Percentiles rank a stretch among this genome's conserved stretches.
Evolutionary conservation across 2,113 vertebrate species (phyloP).

Genomic region (Xyrauchen texanus): DNA sequence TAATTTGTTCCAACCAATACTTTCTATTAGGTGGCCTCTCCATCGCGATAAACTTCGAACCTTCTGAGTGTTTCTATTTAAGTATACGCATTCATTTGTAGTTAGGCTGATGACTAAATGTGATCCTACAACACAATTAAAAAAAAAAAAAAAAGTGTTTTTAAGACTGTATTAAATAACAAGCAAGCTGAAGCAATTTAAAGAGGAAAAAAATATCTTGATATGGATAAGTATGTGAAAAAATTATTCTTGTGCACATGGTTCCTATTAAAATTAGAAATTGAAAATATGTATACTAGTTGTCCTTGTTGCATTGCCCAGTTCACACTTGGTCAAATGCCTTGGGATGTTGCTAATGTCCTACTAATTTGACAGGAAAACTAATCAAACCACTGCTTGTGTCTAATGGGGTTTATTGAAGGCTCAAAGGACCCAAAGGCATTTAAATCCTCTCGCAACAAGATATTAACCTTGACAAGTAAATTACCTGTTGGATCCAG

Average conservation of each 20-base stretch:
- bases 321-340: too few species aligned
- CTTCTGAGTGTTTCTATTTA: conserved; percentile 95
- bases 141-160: too few species aligned
- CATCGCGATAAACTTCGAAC: conserved; percentile 88
- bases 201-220: too few species aligned
- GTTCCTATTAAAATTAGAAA: too few species aligned
- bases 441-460: not conserved
- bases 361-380: not conserved
- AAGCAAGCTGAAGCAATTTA: too few species aligned
- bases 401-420: not conserved
- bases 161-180: too few species aligned
- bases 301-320: too few species aligned
- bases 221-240: too few species aligned
- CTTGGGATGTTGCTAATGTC: too few species aligned
- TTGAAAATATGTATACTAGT: too few species aligned
- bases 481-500: conserved; percentile 90
- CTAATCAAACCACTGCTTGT: conserved; percentile 8
- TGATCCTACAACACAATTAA: conserved; percentile 75
- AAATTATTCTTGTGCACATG: too few species aligned
- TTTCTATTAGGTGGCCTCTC: conserved; percentile 95
- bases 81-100: conserved; percentile 90
- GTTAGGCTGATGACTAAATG: conserved; percentile 93
- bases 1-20: conserved; percentile 95
- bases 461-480: not conserved
- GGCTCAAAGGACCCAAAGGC: too few species aligned